phyloP scores from a whole-genome alignment of 2,797 vertebrate genomes.

The Rhinella marina region DNA sequence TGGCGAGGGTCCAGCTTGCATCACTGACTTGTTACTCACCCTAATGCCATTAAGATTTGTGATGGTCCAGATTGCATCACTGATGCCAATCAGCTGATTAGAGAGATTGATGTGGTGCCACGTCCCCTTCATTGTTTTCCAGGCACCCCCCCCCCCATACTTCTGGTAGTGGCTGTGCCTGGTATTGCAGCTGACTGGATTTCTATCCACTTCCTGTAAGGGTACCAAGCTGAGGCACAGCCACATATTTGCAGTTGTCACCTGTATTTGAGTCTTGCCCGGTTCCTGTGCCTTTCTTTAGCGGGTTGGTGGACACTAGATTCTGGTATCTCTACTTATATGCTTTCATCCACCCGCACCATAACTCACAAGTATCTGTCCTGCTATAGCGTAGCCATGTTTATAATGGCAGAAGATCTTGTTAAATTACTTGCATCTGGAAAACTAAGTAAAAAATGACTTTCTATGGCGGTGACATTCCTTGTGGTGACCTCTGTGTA shows the following conservation, averaged over 20 bases:
- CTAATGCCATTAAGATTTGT: no score
- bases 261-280: neutral
- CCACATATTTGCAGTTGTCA: neutral
- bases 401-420: slow-evolving; percentile 1
- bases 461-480: neutral
- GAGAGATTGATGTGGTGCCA: no score
- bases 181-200: neutral
- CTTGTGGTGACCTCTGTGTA: slow-evolving; percentile 4
- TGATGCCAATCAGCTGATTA: no score
- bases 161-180: neutral
- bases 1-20: no score
- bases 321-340: neutral
- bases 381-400: no score
- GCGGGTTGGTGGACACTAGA: no score
- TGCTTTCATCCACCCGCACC: neutral
- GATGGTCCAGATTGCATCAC: no score
- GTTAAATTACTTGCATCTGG: slow-evolving; percentile 16
- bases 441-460: slow-evolving; percentile 1
- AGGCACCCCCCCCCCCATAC: neutral
- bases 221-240: neutral
- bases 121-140: neutral
- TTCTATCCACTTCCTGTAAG: no score
- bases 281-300: no score
- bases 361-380: neutral
- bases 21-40: no score